phyloP scores from a whole-genome alignment of 1,140 invertebrate species.

The Phocides pigmalion region DNA sequence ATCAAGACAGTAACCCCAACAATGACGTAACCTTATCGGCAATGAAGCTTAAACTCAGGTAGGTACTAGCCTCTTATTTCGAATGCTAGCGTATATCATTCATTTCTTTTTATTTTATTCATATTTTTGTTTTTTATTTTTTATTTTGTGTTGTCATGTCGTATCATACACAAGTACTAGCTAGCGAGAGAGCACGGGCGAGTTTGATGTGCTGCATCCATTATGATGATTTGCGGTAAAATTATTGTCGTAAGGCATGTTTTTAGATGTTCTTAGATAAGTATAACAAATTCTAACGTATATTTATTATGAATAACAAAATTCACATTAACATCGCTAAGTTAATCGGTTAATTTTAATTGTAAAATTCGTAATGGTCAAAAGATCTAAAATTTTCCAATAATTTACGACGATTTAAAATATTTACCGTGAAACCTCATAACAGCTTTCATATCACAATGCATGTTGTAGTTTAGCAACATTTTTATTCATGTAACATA shows the following conservation, averaged over 20 bases:
- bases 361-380: too few species aligned
- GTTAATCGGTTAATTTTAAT: neutral
- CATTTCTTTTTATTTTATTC: slow-evolving; percentile 20
- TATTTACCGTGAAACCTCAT: slow-evolving; percentile 21
- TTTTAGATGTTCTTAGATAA: too few species aligned
- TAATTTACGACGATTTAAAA: too few species aligned
- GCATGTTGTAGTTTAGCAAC: slow-evolving; percentile 16
- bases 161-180: slow-evolving; percentile 8
- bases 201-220: slow-evolving; percentile 20
- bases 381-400: too few species aligned
- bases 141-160: slow-evolving; percentile 20
- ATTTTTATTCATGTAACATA: slow-evolving; percentile 9
- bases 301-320: too few species aligned
- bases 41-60: slow-evolving; percentile 36
- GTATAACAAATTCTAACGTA: too few species aligned
- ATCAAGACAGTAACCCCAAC: slow-evolving; percentile 12
- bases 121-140: slow-evolving; percentile 5
- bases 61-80: slow-evolving; percentile 33
- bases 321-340: too few species aligned
- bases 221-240: slow-evolving; percentile 31
- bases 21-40: neutral
- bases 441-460: slow-evolving; percentile 21
- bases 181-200: slow-evolving; percentile 21
- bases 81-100: slow-evolving; percentile 16
- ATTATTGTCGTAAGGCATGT: neutral